Evolutionary conservation across 2,797 vertebrate genomes (phyloP).

Genomic region (Allenopithecus nigroviridis): DNA sequence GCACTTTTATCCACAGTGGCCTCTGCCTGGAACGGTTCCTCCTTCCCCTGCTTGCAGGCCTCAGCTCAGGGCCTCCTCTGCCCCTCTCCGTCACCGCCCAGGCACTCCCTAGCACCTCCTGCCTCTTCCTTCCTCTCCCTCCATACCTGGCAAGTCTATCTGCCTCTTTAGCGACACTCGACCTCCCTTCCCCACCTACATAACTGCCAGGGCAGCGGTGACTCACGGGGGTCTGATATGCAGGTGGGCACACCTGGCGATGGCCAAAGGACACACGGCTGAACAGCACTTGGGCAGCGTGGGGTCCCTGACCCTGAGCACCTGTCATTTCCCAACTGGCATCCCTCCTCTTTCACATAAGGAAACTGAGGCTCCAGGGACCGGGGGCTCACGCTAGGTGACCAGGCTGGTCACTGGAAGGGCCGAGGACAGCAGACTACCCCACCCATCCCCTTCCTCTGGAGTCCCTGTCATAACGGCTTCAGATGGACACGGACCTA

Average conservation of each 20-base stretch:
- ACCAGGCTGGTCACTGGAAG: accelerated
- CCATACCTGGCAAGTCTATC: not conserved
- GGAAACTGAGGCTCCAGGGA: not conserved
- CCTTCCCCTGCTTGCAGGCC: not conserved
- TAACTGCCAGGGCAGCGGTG: not conserved
- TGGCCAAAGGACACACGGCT: not conserved
- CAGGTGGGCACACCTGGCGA: accelerated
- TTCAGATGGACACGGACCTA: not conserved
- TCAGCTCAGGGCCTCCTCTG: accelerated
- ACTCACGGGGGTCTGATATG: accelerated
- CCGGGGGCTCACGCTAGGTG: not conserved
- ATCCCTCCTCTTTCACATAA: not conserved
- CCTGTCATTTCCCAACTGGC: accelerated
- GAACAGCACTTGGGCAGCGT: not conserved
- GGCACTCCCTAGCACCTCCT: not conserved
- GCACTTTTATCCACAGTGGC: accelerated
- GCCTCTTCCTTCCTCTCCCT: not conserved
- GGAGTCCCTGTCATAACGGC: too few relatives aligned
- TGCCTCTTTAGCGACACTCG: not conserved
- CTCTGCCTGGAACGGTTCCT: accelerated
- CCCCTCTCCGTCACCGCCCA: accelerated
- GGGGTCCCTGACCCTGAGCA: not conserved
- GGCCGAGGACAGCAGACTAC: not conserved
- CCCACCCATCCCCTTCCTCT: not conserved
- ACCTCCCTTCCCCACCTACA: not conserved